Evolutionary conservation across 2,888 invertebrate species (phyloP).

Genomic region (Ochropleura leucogaster): DNA sequence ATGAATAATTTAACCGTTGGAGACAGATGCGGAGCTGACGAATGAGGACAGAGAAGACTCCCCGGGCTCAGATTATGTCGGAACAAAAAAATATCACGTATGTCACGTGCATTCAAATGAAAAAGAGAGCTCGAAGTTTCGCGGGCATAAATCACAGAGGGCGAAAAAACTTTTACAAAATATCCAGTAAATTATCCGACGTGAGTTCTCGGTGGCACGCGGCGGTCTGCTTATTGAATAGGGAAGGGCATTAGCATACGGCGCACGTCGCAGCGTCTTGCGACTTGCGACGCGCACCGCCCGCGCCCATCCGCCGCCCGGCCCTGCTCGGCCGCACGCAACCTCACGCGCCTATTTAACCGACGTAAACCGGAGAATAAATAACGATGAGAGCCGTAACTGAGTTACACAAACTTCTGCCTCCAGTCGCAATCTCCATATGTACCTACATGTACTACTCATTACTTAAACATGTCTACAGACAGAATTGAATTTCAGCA

Average conservation of each 20-base stretch:
- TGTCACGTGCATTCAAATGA: slow-evolving; percentile 91
- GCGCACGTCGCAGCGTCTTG: slow-evolving; percentile 86
- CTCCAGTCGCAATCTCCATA: slow-evolving; percentile 43
- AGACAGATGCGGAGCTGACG: slow-evolving; percentile 87
- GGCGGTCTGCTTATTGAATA: slow-evolving; percentile 91
- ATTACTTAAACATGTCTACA: slow-evolving; percentile 49
- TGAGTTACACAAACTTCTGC: slow-evolving; percentile 49
- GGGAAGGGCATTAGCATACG: slow-evolving; percentile 88
- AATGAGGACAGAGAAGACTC: slow-evolving; percentile 84
- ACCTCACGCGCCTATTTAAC: slow-evolving; percentile 59
- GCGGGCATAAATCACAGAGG: slow-evolving; percentile 90
- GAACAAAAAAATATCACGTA: slow-evolving; percentile 90
- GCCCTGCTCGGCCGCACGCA: slow-evolving; percentile 62
- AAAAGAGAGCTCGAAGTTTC: slow-evolving; percentile 90
- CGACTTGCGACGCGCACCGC: slow-evolving; percentile 75
- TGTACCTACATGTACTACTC: slow-evolving; percentile 37
- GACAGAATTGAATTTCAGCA: slow-evolving; percentile 33
- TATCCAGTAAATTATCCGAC: slow-evolving; percentile 91
- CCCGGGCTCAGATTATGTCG: slow-evolving; percentile 85
- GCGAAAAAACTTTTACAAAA: slow-evolving; percentile 91
- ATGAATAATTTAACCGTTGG: slow-evolving; percentile 88
- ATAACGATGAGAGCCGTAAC: slow-evolving; percentile 57
- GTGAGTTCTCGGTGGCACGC: slow-evolving; percentile 90
- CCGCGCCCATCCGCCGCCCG: slow-evolving; percentile 63
- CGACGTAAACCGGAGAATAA: slow-evolving; percentile 55